Evolutionary conservation across 2,113 vertebrate species (phyloP), one percentile per base, ranked within the genome.

Genomic region (Gambusia affinis): DNA sequence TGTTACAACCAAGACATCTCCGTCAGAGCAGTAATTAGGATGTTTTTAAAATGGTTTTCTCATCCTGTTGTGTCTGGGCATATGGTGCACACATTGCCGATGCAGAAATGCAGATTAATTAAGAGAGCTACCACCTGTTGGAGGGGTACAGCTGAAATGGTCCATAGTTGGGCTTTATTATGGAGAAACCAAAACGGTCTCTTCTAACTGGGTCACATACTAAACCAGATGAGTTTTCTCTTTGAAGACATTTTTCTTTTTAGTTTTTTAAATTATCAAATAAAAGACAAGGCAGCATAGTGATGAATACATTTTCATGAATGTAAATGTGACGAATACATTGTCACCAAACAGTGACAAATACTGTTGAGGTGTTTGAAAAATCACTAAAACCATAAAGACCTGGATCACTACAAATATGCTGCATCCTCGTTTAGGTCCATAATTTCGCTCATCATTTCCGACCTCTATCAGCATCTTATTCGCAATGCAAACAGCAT

Each of bases 11-110:
- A 37, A 73, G 84, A 78, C 81, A 81, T 87, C 51, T 76, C 83
- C 78, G 76, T 83, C 64, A 79, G 61, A 79, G 80, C 76, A 87
- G 78, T 89, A 92, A 93, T 92, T 91, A 89, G 73, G 82, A 90
- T 84, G 87, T 78, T 85, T 82, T 88, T 87, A 84, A 81, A 75
- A 74, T 81, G 81, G 71, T 79, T 88, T 81, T 86, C 69, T 71
- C 73, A 80, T 88, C 83, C 76, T 60, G 75, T 81, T 70, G 67
- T 68, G 57, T 61, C 78, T 27, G 27, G 88, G 88, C 91, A 91
- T 91, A 85, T 92, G 90, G 83, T 85, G 69, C 64, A 63, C 89
- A 92, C 87, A 90, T 87, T 87, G 80, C 75, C 61, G 85, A 67
- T 19, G 69, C 72, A 73, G 78, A 85, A 87, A 91, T 80, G 80